phyloP scores from a whole-genome alignment of 2,888 invertebrate genomes.

The Itoplectis maculator region DNA sequence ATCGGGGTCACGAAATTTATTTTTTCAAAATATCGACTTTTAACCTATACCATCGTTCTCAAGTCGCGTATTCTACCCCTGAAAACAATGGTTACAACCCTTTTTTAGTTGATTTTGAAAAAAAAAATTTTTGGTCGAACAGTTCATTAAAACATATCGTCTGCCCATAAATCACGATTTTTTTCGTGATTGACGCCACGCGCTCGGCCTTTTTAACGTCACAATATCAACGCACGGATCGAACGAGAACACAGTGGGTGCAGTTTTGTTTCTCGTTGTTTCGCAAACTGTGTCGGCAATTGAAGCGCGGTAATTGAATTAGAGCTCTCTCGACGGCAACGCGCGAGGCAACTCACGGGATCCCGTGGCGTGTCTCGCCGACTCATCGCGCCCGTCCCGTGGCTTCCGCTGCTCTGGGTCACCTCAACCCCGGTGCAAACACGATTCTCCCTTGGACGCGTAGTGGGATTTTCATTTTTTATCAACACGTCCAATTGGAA shows the following conservation, averaged over 20 bases:
- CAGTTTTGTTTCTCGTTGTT: slow-evolving; percentile 45
- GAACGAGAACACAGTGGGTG: slow-evolving; percentile 26
- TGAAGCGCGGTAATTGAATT: slow-evolving; percentile 72
- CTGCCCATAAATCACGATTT: not conserved
- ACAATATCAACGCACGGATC: slow-evolving; percentile 2
- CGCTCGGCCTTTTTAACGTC: not conserved
- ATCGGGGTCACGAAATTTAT: too few species aligned
- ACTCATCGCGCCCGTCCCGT: slow-evolving; percentile 33
- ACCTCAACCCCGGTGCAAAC: slow-evolving; percentile 19
- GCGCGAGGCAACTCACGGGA: slow-evolving; percentile 28
- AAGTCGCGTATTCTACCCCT: too few species aligned
- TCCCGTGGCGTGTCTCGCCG: slow-evolving; percentile 37
- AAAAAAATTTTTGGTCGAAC: too few species aligned
- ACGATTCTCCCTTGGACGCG: slow-evolving; percentile 15
- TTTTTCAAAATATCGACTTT: too few species aligned
- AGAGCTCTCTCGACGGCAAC: slow-evolving; percentile 68
- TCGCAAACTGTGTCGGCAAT: slow-evolving; percentile 60
- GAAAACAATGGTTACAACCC: too few species aligned
- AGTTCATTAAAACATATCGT: too few species aligned
- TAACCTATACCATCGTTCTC: too few species aligned
- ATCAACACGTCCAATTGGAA: slow-evolving; percentile 43
- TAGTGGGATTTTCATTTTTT: slow-evolving; percentile 35
- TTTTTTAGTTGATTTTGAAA: too few species aligned
- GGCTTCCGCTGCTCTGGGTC: slow-evolving; percentile 16
- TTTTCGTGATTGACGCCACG: slow-evolving; percentile 4